These are phyloP conservation scores for Lepus townsendii DNA, from an alignment of 2,797 vertebrate species.

Conservation along the genomic window DNA sequence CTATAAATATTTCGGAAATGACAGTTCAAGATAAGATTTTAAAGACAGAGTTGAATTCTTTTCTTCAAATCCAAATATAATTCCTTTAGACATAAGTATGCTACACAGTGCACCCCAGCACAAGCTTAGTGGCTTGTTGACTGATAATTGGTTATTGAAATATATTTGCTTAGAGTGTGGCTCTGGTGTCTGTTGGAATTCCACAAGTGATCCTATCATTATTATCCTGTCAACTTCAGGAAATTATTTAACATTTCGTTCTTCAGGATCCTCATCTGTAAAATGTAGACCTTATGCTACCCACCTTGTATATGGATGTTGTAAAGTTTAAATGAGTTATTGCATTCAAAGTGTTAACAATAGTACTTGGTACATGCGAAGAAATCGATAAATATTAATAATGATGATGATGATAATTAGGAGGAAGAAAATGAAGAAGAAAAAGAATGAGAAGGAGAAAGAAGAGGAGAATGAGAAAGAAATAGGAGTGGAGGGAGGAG, in stretches of 20 bases:
- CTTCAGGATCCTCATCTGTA: background rate
- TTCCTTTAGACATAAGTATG: background rate
- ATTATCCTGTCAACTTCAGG: background rate
- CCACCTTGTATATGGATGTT: background rate
- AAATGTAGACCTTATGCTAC: background rate
- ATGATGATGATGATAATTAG: background rate
- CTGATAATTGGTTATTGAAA: background rate
- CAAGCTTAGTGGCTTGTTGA: background rate
- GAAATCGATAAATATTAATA: background rate
- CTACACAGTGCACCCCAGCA: background rate
- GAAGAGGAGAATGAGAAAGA: no score
- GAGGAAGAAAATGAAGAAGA: background rate
- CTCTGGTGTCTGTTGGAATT: background rate
- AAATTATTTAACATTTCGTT: background rate
- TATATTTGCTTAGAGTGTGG: background rate
- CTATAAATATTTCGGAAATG: background rate
- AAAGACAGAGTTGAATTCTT: background rate
- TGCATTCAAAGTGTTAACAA: background rate
- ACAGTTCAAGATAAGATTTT: background rate
- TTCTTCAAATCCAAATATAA: constrained; percentile 17
- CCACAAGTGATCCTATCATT: background rate
- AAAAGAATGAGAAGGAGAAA: background rate
- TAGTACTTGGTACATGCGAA: background rate
- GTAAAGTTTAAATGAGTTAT: background rate
- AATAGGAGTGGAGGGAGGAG: background rate